Evolutionary conservation across 2,797 vertebrate species (phyloP).

Genomic region (Chrysolophus pictus): DNA sequence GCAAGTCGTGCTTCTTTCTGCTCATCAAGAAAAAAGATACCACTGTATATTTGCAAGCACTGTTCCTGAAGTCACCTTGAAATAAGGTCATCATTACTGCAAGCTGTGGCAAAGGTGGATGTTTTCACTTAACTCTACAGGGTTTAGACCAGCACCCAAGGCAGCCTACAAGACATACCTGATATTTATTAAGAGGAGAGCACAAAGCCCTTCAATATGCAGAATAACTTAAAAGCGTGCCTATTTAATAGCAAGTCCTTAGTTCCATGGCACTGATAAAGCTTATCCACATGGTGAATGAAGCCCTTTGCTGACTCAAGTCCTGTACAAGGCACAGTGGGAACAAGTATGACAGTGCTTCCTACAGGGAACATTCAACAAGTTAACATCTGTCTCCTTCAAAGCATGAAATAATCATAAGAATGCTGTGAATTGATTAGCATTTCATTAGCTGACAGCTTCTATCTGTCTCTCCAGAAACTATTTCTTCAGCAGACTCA

Average conservation of each 20-base stretch:
- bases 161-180: not conserved
- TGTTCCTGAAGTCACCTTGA: not conserved
- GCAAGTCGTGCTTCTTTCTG: fast-evolving
- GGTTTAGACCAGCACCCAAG: not conserved
- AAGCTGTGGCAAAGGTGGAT: not conserved
- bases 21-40: not conserved
- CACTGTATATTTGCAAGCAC: not conserved
- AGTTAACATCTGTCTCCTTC: slow-evolving; percentile 16
- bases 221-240: not conserved
- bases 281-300: not conserved
- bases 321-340: not conserved
- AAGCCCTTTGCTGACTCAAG: not conserved
- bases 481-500: not conserved
- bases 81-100: not conserved
- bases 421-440: not conserved
- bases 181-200: not conserved
- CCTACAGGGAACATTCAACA: not conserved
- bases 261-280: not conserved
- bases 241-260: not conserved
- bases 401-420: not conserved
- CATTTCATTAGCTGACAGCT: slow-evolving; percentile 19
- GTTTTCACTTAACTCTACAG: not conserved
- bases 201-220: not conserved
- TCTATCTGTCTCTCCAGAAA: not conserved
- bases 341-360: not conserved